phyloP scores from a whole-genome alignment of 2,113 vertebrate species.

The Condylura cristata region DNA sequence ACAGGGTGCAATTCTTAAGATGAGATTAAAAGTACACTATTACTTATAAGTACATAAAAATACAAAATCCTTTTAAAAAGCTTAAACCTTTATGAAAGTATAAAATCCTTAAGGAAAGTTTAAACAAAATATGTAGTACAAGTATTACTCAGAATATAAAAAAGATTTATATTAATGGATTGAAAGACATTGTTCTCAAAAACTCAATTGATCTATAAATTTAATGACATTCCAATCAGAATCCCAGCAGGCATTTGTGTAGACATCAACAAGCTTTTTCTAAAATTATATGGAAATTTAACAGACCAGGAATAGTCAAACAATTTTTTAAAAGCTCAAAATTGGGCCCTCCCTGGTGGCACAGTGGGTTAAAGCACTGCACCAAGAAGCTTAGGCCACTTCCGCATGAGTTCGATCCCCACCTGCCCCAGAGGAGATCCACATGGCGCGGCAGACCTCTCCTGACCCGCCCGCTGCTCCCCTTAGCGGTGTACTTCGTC shows the following conservation, averaged over 20 bases:
- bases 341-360: no score
- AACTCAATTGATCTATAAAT: neutral
- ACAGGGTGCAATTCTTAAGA: neutral
- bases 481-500: no score
- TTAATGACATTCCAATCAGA: neutral
- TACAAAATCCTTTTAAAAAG: neutral
- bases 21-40: neutral
- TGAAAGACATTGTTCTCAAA: neutral
- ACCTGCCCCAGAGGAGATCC: no score
- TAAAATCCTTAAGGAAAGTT: neutral
- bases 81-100: no score
- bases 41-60: neutral
- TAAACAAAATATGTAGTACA: neutral
- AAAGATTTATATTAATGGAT: neutral
- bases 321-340: neutral
- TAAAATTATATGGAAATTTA: neutral
- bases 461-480: no score
- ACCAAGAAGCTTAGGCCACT: no score
- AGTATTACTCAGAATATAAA: neutral
- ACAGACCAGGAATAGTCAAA: neutral
- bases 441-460: no score
- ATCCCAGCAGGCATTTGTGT: neutral
- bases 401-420: no score
- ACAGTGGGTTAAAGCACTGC: no score
- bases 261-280: neutral